phyloP scores from a whole-genome alignment of 2,113 vertebrate genomes.

The Sciurus niger region DNA sequence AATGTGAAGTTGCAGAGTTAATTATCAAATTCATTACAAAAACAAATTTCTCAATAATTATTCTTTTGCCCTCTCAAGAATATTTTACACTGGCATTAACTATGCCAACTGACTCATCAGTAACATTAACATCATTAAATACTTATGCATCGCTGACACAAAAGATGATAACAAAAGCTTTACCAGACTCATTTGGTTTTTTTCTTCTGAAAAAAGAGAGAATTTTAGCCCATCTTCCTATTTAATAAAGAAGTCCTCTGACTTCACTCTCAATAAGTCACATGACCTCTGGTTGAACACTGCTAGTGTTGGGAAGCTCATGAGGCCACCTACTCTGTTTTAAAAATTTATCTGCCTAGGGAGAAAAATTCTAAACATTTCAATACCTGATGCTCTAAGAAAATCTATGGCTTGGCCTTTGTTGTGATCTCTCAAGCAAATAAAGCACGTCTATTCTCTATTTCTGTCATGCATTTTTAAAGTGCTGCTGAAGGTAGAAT shows the following conservation, averaged over 20 bases:
- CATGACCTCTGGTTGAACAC: not conserved
- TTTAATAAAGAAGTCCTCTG: not conserved
- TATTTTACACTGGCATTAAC: not conserved
- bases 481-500: constrained; percentile 39
- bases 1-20: not conserved
- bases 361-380: constrained; percentile 41
- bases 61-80: not conserved
- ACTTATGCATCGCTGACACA: not conserved
- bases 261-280: not conserved
- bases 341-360: not conserved
- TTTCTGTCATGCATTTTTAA: constrained; percentile 34
- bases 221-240: not conserved
- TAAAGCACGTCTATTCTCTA: not conserved
- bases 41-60: not conserved
- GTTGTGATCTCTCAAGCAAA: constrained; percentile 41
- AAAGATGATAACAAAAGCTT: not conserved
- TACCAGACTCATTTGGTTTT: not conserved
- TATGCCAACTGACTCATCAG: not conserved
- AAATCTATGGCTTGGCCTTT: not conserved
- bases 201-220: not conserved
- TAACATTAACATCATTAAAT: not conserved
- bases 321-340: not conserved
- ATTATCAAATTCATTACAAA: not conserved
- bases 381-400: not conserved
- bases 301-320: not conserved